Base-by-base conservation (phyloP, 2,888 invertebrate genomes). In the Caenorhabditis imperialis region DNA sequence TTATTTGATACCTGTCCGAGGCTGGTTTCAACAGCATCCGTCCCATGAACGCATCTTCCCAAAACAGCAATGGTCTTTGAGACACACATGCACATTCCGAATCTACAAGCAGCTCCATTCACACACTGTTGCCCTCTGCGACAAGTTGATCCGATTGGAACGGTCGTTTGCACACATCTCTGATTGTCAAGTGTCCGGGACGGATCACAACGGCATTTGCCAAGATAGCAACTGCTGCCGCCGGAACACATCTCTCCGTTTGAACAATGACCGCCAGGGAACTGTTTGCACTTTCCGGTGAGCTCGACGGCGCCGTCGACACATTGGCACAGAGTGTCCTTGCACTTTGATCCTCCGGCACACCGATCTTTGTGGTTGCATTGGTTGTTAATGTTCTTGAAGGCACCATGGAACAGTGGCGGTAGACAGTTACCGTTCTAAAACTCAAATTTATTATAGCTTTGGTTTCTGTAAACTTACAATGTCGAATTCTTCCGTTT, bases 241-340 rank as follows among this genome's bases (percentile, higher is more conserved):
- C 80, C 83, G 18, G 80, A 63, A 75, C 88, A 88, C 60, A 77
- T 73, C 75, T 88, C 81, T 14, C 87, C 88, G 42, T 78, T 78
- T 30, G 71, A 62, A 54, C 75, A 78, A 50, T 61, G 69, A 51
- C 81, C 78, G 47, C 74, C 78, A n/a, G 75, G 75, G 20, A 58
- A 60, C 47, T 75, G 75, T 65, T 65, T 55, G 55, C 77, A 78
- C 42, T 71, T 75, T 58, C 80, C 81, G 14, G 77, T 61, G 10
- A 63, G 44, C 48, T 84, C 86, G n/a, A 75, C 42, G 8, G 81
- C 70, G 30, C 84, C 85, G 53, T 85, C 85, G 18, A 78, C 77
- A 61, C 86, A 86, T 54, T 78, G 70, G 62, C 87, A 87, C 7
- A 81, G 76, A 6, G 75, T 74, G 23, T 77, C 65, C 37, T 78